Evolutionary conservation across 2,888 invertebrate species (phyloP), one percentile per base, ranked within the genome.

Genomic region (Acrocyrtus sp.): DNA sequence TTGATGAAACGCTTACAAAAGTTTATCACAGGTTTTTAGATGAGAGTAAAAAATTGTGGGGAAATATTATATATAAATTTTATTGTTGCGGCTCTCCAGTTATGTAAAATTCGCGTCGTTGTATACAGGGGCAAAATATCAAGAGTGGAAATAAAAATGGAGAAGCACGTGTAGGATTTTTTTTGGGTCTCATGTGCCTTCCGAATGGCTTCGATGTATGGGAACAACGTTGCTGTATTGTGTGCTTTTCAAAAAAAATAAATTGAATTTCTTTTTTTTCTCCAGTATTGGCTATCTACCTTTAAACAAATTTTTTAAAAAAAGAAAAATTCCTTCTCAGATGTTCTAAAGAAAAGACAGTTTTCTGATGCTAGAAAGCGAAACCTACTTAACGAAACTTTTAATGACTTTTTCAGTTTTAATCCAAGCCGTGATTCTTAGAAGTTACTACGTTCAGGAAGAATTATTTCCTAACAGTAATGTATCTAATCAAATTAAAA

Each of bases 161-260:
- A 63, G 61, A 66, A 61, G 54, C 53, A 51, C 19, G 53, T 50
- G 65, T 39, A 54, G 60, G 66, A 65, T 5, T 34, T 34, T n/a
- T n/a, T 66, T 66, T 72, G 66, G 72, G 72, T 72, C 72, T 72
- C 72, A 72, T 72, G 72, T 72, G 72, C 72, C 72, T 72, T 72
- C 60, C 58, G 72, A 72, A 72, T 72, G 72, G 72, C 72, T 72
- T 72, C 66, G 72, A 72, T 72, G 72, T 72, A 72, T 72, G 72
- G 72, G 72, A 72, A 72, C 72, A 72, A 72, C 60, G 54, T 72
- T 65, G 65, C 53, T 60, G 66, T 72, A 72, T 67, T 67, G 67
- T 67, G 67, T 60, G 72, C 72, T 54, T 65, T 60, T 66, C 56
- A 24, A 34, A 34, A n/a, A n/a, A n/a, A n/a, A n/a, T n/a, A n/a